These are phyloP conservation scores for Andrena trimmerana DNA, from an alignment of 2,888 invertebrate species.

Conservation along the genomic window DNA sequence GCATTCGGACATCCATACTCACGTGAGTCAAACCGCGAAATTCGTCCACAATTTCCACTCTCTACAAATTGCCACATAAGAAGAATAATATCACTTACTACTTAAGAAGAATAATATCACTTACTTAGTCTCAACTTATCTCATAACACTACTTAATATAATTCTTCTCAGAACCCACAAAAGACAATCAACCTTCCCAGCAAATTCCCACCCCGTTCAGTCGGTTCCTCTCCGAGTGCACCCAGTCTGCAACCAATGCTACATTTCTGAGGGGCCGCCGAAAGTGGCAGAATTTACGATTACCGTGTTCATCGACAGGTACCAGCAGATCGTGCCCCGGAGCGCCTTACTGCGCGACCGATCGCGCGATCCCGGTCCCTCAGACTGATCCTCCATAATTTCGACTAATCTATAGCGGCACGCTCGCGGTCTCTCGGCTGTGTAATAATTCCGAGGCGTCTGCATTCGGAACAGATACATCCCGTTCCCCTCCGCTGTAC, in stretches of 20 bases:
- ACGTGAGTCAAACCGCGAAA: too few species aligned
- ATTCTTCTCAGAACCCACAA: too few species aligned
- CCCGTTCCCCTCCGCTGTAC: neutral
- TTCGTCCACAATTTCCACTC: too few species aligned
- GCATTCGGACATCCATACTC: too few species aligned
- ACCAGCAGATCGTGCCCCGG: neutral
- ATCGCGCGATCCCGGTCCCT: conserved; percentile 3
- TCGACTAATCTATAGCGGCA: conserved; percentile 48
- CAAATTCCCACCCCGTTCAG: too few species aligned
- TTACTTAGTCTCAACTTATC: too few species aligned
- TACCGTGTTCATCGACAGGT: neutral
- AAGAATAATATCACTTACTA: neutral
- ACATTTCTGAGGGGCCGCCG: neutral
- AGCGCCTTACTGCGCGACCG: conserved; percentile 6
- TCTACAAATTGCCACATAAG: neutral
- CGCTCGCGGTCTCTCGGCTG: conserved; percentile 15
- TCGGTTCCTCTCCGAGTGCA: too few species aligned
- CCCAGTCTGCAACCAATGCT: neutral
- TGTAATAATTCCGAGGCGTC: conserved; percentile 44
- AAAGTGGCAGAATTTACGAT: conserved; percentile 7
- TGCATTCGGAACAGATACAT: conserved; percentile 28
- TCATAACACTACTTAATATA: too few species aligned
- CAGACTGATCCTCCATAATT: conserved; percentile 39
- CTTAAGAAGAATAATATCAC: neutral
- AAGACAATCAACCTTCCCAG: too few species aligned